phyloP scores from a whole-genome alignment of 2,888 invertebrate species.

The Drosophila robusta region DNA sequence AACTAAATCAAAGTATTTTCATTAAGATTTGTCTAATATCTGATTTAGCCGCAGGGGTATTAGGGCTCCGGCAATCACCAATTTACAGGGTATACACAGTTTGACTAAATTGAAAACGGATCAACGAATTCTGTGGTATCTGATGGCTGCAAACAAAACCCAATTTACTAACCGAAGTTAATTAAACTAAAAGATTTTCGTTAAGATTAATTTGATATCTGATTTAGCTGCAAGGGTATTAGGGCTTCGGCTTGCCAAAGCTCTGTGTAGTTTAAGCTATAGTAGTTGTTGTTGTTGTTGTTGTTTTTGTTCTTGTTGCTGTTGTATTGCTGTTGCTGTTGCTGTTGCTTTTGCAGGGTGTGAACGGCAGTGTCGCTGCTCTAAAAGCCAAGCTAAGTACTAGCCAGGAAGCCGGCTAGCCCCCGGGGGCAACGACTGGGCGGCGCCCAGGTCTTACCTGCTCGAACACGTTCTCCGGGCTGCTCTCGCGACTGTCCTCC shows the following conservation, averaged over 20 bases:
- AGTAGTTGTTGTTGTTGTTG: constrained; percentile 12
- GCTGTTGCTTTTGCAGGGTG: constrained; percentile 20
- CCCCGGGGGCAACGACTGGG: background rate
- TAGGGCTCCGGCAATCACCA: no score
- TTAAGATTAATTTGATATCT: background rate
- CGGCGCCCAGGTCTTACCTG: constrained; percentile 85
- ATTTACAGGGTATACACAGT: no score
- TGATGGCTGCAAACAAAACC: no score
- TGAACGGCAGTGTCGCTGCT: constrained; percentile 22
- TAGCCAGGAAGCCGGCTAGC: constrained; percentile 24
- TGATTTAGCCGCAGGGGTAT: no score
- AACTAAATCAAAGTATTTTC: no score
- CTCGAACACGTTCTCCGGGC: constrained; percentile 93
- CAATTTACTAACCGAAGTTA: no score
- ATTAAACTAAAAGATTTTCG: background rate
- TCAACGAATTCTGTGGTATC: no score
- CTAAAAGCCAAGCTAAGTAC: constrained; percentile 47
- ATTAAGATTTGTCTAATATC: no score
- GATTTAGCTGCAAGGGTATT: constrained; percentile 17
- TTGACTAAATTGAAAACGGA: no score
- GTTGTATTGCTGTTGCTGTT: constrained; percentile 8
- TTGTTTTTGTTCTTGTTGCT: constrained; percentile 10
- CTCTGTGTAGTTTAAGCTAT: background rate
- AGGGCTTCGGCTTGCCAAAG: constrained; percentile 20
- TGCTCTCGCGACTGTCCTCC: constrained; percentile 92